phyloP scores from a whole-genome alignment of 2,797 vertebrate genomes.

The Chaunax sp. region DNA sequence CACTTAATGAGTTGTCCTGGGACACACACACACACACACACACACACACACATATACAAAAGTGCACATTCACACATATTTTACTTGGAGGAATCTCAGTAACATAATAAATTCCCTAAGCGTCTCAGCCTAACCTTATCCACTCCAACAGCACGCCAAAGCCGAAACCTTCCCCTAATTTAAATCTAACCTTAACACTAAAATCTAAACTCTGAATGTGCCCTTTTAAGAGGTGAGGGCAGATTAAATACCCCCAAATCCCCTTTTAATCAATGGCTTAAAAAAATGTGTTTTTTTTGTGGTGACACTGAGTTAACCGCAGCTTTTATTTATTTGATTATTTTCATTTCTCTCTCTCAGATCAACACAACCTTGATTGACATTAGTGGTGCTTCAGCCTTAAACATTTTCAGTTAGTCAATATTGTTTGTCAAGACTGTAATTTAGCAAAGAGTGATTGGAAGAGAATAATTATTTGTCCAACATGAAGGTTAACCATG shows the following conservation, averaged over 20 bases:
- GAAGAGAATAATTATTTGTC: no score
- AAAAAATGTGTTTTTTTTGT: no score
- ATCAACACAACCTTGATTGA: background rate
- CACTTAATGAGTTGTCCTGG: conserved; percentile 80
- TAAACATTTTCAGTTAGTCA: background rate
- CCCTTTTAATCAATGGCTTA: no score
- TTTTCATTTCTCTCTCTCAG: background rate
- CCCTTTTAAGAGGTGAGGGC: background rate
- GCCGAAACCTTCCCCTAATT: background rate
- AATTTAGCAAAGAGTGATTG: no score
- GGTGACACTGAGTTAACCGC: no score
- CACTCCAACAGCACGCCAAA: background rate
- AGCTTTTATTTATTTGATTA: background rate
- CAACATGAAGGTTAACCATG: no score
- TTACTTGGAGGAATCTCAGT: conserved; percentile 7
- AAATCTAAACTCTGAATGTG: background rate
- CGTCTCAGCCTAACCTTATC: background rate
- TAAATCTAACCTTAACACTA: background rate
- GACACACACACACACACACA: conserved; percentile 36
- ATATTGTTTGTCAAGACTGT: background rate
- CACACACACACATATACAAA: conserved; percentile 15
- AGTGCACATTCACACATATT: background rate
- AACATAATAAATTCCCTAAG: conserved; percentile 6
- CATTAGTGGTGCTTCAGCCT: background rate
- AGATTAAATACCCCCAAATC: no score